phyloP scores from a whole-genome alignment of 2,113 vertebrate genomes.

The Equus quagga region DNA sequence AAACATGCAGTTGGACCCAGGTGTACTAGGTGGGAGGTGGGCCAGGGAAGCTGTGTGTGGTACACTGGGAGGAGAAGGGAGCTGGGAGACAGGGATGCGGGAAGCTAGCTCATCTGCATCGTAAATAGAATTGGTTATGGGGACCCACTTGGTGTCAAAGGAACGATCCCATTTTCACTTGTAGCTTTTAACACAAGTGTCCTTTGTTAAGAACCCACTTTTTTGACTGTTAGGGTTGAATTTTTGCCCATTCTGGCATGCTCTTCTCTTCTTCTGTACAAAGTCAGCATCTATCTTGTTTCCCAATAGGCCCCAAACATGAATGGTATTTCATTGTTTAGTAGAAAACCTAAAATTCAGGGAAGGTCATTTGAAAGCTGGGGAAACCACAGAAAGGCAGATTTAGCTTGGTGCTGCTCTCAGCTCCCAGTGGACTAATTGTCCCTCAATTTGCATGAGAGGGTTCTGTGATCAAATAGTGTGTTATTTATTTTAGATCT shows the following conservation, averaged over 20 bases:
- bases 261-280: neutral
- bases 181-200: neutral
- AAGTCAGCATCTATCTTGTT: neutral
- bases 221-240: neutral
- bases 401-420: neutral
- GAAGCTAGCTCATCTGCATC: neutral
- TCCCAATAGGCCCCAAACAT: neutral
- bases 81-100: neutral
- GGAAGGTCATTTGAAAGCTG: neutral
- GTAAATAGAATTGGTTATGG: neutral
- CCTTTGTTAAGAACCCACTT: neutral
- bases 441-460: neutral
- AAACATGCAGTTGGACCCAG: neutral
- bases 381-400: neutral
- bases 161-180: neutral
- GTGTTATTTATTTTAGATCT: neutral
- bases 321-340: neutral
- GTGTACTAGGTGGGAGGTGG: neutral
- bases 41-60: neutral
- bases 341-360: neutral
- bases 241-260: neutral
- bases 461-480: neutral
- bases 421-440: neutral
- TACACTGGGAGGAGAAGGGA: neutral
- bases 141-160: neutral